phyloP scores from a whole-genome alignment of 2,113 vertebrate genomes.

The Irena cyanogastra region DNA sequence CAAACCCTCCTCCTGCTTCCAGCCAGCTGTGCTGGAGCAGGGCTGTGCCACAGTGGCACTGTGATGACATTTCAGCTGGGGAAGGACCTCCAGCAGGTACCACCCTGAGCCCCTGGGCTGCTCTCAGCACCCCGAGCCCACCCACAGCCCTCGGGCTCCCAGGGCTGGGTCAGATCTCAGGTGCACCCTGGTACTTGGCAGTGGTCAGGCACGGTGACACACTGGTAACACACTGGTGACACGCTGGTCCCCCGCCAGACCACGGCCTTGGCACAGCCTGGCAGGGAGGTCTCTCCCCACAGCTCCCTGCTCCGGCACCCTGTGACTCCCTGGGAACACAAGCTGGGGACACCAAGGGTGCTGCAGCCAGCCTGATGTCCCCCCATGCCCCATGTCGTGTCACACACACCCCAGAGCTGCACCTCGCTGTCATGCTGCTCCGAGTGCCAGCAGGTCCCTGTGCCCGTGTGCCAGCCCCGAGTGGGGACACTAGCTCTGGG shows the following conservation, averaged over 20 bases:
- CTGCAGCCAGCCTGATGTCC: background rate
- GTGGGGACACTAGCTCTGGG: rapidly evolving
- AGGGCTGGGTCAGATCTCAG: background rate
- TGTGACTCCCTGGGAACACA: background rate
- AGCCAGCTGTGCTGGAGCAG: rapidly evolving
- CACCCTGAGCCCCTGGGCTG: background rate
- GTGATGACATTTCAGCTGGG: background rate
- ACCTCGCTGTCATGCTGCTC: background rate
- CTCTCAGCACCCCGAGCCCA: background rate
- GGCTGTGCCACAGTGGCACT: rapidly evolving
- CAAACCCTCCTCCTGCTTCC: background rate
- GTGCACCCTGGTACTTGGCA: rapidly evolving
- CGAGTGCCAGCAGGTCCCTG: background rate
- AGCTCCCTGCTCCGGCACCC: background rate
- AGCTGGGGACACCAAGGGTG: background rate
- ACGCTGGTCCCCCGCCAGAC: rapidly evolving
- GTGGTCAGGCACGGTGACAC: rapidly evolving
- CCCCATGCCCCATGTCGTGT: rapidly evolving
- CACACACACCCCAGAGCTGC: background rate
- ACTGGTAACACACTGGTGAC: background rate
- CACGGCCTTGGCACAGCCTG: rapidly evolving
- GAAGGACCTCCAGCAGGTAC: rapidly evolving
- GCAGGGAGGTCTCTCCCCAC: background rate
- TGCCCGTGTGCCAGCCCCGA: background rate
- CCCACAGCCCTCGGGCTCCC: background rate